Conservation (phyloP, 1,140 invertebrate genomes). For the Pentalonia nigronervosa region DNA sequence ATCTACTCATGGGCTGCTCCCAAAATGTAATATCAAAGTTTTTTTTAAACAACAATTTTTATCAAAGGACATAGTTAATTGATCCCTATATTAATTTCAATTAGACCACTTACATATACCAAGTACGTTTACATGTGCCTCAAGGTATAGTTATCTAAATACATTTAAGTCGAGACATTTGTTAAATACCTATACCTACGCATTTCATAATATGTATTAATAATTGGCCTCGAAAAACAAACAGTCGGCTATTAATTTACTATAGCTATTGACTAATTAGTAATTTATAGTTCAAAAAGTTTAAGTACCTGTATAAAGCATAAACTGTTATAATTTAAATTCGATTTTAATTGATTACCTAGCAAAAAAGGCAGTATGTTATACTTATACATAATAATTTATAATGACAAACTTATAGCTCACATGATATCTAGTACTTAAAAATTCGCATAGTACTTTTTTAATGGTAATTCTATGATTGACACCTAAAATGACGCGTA, state of each 20-base stretch:
- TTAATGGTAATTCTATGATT: neutral
- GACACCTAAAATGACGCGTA: neutral
- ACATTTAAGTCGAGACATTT: neutral
- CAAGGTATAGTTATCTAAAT: neutral
- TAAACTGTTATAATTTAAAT: neutral
- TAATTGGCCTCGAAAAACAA: slow-evolving; percentile 15
- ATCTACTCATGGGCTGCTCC: neutral
- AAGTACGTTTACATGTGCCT: neutral
- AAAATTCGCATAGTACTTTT: neutral
- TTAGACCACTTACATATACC: neutral
- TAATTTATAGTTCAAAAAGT: neutral
- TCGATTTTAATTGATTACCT: neutral
- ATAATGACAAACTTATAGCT: neutral
- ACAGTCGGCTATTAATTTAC: neutral
- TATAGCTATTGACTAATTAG: neutral
- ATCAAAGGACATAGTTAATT: neutral
- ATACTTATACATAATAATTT: neutral
- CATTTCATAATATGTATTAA: neutral
- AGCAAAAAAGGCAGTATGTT: neutral
- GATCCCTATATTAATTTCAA: neutral
- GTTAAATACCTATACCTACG: neutral
- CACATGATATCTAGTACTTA: neutral
- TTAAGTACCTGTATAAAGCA: neutral
- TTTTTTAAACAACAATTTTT: neutral
- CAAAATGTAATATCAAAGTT: neutral